These are phyloP conservation scores for Coelopa pilipes DNA, from an alignment of 2,888 invertebrate genomes.

Conservation along the genomic window DNA sequence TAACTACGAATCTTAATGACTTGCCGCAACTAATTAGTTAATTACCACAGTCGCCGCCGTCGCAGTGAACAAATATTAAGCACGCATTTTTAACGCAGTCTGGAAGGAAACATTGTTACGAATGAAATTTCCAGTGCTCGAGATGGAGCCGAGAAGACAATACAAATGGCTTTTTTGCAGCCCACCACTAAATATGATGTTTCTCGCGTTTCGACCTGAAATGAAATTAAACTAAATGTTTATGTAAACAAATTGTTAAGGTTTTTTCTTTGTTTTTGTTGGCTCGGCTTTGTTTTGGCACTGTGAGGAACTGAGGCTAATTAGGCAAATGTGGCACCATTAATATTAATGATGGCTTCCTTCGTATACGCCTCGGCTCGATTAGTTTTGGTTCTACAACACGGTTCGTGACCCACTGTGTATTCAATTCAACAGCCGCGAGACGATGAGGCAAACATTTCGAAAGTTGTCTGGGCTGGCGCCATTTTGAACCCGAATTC, in stretches of 20 bases:
- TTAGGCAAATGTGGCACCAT: conserved; percentile 19
- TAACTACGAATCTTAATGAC: conserved; percentile 25
- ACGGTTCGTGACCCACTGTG: too few relatives aligned
- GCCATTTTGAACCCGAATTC: not conserved
- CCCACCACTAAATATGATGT: too few relatives aligned
- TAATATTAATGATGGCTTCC: conserved; percentile 23
- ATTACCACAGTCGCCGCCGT: conserved; percentile 12
- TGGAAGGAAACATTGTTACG: not conserved
- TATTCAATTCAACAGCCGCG: too few relatives aligned
- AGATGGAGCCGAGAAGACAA: too few relatives aligned
- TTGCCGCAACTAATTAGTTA: conserved; percentile 34
- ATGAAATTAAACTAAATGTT: conserved; percentile 25
- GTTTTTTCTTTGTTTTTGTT: conserved; percentile 11
- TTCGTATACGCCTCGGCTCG: not conserved
- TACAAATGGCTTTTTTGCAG: too few relatives aligned
- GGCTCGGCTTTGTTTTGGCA: not conserved
- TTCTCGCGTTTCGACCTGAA: not conserved
- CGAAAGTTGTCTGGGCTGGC: not conserved
- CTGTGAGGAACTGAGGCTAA: conserved; percentile 11
- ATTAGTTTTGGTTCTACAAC: not conserved
- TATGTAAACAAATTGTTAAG: conserved; percentile 34
- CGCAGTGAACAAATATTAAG: conserved; percentile 2
- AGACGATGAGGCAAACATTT: too few relatives aligned
- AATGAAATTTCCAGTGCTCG: too few relatives aligned
- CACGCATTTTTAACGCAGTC: conserved; percentile 5